Evolutionary conservation across 2,797 vertebrate species (phyloP), one percentile per base, ranked within the genome.

Genomic region (Sebastes steindachneri): DNA sequence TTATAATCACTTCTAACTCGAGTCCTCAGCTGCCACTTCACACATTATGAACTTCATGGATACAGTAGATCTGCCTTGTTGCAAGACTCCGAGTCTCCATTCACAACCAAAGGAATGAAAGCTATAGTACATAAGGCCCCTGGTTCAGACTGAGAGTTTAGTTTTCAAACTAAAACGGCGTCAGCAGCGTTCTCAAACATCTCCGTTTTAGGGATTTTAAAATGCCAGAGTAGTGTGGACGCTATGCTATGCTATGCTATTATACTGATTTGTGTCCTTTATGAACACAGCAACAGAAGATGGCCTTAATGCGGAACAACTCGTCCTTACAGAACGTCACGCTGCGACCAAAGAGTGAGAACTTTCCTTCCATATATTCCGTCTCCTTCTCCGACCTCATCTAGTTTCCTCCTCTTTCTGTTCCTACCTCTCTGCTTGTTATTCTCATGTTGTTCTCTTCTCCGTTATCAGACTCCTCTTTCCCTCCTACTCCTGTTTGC

Each of bases 271-370:
- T 75, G 3, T 83, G 31, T 73, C 9, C 11, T 72, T 72, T 11
- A 4, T 74, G 2, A 74, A 67, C 74, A 63, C 95, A 98, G 97
- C 97, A 98, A 88, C 97, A 97, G 95, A 99, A 98, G 92, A 94
- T 95, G 0, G 95, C 95, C 1, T 84, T 97, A 35, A 92, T 96
- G 83, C 96, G 97, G 92, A 98, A 97, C 89, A 98, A 92, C 86
- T 95, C 96, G 0, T 92, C 96, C 2, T 86, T 97, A 86, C 97
- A 97, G 89, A 96, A 95, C 0, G 97, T 98, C 25, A 96, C 97
- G 0, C 92, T 98, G 68, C 94, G 97, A 62, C 96, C 95, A 82
- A 98, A 96, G 91, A 94, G 97, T 98, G 88, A 96, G 97, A 94
- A 21, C 45, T 31, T 69, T 21, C 62, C 14, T 21, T 15, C 60